A percentile compares a stretch with the other conserved stretches of the same genome.
Conservation (phyloP, 2,888 invertebrate genomes). For the Callinectes sapidus region DNA sequence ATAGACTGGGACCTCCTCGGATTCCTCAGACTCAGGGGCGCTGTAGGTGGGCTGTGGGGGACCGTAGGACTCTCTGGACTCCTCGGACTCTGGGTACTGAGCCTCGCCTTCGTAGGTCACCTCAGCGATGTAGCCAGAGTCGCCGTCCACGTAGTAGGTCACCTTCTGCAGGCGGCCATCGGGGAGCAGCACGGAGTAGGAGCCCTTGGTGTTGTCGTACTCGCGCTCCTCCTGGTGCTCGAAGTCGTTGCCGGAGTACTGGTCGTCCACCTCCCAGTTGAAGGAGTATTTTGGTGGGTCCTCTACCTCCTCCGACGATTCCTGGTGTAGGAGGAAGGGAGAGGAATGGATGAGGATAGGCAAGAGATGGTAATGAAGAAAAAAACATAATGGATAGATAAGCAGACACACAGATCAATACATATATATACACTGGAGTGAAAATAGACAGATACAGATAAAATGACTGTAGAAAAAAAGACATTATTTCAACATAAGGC, state of each 20-base stretch:
- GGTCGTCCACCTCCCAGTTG: conserved; percentile 52
- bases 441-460: neutral
- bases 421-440: neutral
- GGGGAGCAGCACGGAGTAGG: conserved; percentile 55
- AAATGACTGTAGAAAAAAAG: neutral
- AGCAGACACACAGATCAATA: neutral
- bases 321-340: neutral
- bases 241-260: conserved; percentile 62
- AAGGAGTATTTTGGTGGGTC: conserved; percentile 76
- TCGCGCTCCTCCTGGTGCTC: conserved; percentile 59
- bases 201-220: conserved; percentile 47
- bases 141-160: conserved; percentile 53
- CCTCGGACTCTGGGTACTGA: conserved; percentile 54
- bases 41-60: conserved; percentile 5
- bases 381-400: neutral
- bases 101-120: conserved; percentile 59
- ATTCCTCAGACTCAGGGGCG: conserved; percentile 40
- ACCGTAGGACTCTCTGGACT: conserved; percentile 36
- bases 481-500: too few species aligned
- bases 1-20: conserved; percentile 45
- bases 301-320: conserved; percentile 31
- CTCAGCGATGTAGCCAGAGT: conserved; percentile 60
- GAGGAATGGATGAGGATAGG: neutral
- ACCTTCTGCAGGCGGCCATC: conserved; percentile 59
- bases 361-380: neutral